phyloP scores from a whole-genome alignment of 2,113 vertebrate species.

The Cebidichthys violaceus region DNA sequence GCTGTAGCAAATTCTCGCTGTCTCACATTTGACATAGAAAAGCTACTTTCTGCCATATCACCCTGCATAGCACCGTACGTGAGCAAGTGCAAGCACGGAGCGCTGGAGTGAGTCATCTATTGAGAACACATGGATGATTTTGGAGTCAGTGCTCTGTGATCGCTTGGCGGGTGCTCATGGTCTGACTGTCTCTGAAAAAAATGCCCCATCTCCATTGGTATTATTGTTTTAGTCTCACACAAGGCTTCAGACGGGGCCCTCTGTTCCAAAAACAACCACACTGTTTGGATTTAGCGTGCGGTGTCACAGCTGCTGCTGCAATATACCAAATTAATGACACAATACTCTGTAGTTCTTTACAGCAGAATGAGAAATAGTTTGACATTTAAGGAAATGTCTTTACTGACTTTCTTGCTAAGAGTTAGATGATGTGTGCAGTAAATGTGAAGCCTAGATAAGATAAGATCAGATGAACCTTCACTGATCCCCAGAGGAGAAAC shows the following conservation, averaged over 20 bases:
- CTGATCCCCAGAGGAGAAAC: not conserved
- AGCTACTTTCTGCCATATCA: not conserved
- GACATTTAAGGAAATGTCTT: not conserved
- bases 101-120: conserved; percentile 29
- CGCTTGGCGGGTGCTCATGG: not conserved
- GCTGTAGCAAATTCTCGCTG: not conserved
- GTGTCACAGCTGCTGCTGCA: conserved; percentile 16
- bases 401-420: not conserved
- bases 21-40: conserved; percentile 1
- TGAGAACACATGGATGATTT: conserved; percentile 31
- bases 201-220: not conserved
- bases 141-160: conserved; percentile 21
- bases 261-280: conserved; percentile 15
- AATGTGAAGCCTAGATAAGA: not conserved
- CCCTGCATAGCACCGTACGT: not conserved
- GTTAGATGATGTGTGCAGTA: not conserved
- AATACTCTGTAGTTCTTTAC: not conserved
- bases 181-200: conserved; percentile 25
- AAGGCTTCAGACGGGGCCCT: not conserved
- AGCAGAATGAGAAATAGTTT: not conserved
- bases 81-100: not conserved
- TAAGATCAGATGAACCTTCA: not conserved
- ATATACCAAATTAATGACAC: conserved; percentile 6
- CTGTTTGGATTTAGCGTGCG: conserved; percentile 9
- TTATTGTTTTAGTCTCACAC: conserved; percentile 37